A percentile compares a stretch with the other conserved stretches of the same genome.
These are phyloP conservation scores for Drosophila lini DNA, from an alignment of 1,140 invertebrate species.

Conservation along the genomic window DNA sequence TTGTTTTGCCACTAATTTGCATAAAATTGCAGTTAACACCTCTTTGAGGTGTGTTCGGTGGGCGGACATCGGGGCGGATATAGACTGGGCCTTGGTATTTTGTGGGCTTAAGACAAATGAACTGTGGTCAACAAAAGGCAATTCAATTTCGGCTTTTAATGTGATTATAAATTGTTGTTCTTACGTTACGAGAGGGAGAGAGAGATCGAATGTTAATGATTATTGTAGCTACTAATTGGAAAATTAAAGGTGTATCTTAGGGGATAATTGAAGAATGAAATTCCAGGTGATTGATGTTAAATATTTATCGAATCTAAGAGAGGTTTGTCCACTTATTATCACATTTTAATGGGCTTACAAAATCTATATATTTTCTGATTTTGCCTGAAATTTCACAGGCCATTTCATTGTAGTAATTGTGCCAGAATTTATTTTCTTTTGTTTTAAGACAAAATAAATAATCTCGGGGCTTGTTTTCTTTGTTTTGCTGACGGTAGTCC, in stretches of 20 bases:
- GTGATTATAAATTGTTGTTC: constrained; percentile 30
- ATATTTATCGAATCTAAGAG: background rate
- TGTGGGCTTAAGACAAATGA: constrained; percentile 14
- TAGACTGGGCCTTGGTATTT: constrained; percentile 16
- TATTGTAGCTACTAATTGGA: constrained; percentile 25
- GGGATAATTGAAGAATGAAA: background rate
- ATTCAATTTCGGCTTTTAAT: constrained; percentile 34
- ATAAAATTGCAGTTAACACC: constrained; percentile 74
- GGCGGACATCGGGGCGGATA: background rate
- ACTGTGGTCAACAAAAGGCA: constrained; percentile 21
- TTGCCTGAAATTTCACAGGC: background rate
- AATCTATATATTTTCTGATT: background rate
- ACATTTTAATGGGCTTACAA: background rate
- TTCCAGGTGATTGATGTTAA: background rate
- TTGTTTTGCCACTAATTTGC: constrained; percentile 61
- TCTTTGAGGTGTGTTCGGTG: constrained; percentile 41
- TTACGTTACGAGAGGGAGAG: background rate
- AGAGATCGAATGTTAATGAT: constrained; percentile 2
- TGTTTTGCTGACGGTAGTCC: background rate
- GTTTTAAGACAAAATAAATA: background rate
- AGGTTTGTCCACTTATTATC: too few species aligned
- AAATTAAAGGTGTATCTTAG: constrained; percentile 2
- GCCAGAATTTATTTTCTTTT: background rate
- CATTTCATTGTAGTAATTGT: background rate
- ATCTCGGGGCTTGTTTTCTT: background rate